Evolutionary conservation across 2,888 invertebrate genomes (phyloP), one percentile per base, ranked within the genome.

Genomic region (Hedychridium roseum): DNA sequence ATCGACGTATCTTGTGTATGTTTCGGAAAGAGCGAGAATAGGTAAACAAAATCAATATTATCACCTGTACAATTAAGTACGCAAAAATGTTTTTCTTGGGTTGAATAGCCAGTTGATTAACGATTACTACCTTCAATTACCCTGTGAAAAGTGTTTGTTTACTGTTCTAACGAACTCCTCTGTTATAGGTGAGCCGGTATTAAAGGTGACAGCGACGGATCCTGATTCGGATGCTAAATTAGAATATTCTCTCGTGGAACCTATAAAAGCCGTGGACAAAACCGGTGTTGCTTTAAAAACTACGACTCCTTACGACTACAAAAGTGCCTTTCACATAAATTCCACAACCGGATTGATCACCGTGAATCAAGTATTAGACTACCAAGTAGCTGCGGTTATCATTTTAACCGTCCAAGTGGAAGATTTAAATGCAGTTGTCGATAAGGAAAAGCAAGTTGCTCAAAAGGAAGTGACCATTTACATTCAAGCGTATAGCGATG

Each of bases 401-500:
- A 89, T 89, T 54, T 76, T 92, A n/a, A 87, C 86, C 0, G 82
- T 91, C 0, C 84, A 86, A 76, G 92, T 87, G 0, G 79, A 80
- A 14, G 92, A 92, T 74, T 54, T 85, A 2, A 90, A 90, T 65
- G 92, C 90, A 0, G 85, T 85, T 54, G 80, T 86, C 1, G 82
- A 87, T 57, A 84, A 82, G 38, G 86, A 87, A 1, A 79, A 80
- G 1, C 91, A 91, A 73, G 81, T 84, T 31, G 87, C 85, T 37
- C 79, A 82, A 40, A 85, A 85, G 0, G 90, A 91, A 66, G 87
- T 90, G 3, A 90, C 90, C 0, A 82, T 91, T 28, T 91, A 90
- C 69, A 85, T 92, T 18, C 89, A 91, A 71, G 89, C 90, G 0
- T 88, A 88, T 70, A 86, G 88, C 54, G 89, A 90, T 60, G 86